Evolutionary conservation across 1,140 invertebrate genomes (phyloP).

Genomic region (Drosophila eugracilis): DNA sequence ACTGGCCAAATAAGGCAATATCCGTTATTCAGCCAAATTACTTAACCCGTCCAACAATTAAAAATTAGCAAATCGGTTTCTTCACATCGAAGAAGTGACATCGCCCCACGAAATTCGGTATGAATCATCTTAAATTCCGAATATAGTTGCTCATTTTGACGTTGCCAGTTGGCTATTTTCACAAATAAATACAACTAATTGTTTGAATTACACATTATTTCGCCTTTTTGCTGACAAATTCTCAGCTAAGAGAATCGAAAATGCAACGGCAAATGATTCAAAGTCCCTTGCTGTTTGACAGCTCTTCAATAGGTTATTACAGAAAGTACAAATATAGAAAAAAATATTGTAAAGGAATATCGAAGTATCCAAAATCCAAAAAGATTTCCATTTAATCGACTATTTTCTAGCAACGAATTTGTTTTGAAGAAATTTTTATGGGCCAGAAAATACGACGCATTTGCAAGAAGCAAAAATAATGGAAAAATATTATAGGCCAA

Average conservation of each 20-base stretch:
- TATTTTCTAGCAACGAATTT: background rate
- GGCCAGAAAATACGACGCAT: background rate
- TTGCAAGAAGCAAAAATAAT: background rate
- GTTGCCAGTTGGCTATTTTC: slow-evolving; percentile 13
- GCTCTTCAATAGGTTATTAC: too few species aligned
- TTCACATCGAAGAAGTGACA: slow-evolving; percentile 9
- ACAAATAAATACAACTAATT: slow-evolving; percentile 39
- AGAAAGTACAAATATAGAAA: too few species aligned
- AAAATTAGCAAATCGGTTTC: slow-evolving; percentile 11
- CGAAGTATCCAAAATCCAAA: too few species aligned
- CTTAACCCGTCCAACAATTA: slow-evolving; percentile 6
- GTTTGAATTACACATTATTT: slow-evolving; percentile 24
- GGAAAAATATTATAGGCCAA: background rate
- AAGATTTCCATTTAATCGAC: background rate
- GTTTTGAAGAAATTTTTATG: background rate
- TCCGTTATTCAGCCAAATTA: slow-evolving; percentile 12
- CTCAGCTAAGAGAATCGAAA: slow-evolving; percentile 8
- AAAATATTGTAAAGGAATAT: too few species aligned
- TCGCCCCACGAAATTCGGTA: background rate
- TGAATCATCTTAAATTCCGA: slow-evolving; percentile 10
- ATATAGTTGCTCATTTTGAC: slow-evolving; percentile 19
- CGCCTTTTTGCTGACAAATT: slow-evolving; percentile 1
- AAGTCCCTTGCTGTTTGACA: slow-evolving; percentile 1
- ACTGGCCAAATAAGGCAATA: slow-evolving; percentile 49
- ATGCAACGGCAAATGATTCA: slow-evolving; percentile 21